Evolutionary conservation across 2,797 vertebrate species (phyloP).

Genomic region (Pseudochaenichthys georgianus): DNA sequence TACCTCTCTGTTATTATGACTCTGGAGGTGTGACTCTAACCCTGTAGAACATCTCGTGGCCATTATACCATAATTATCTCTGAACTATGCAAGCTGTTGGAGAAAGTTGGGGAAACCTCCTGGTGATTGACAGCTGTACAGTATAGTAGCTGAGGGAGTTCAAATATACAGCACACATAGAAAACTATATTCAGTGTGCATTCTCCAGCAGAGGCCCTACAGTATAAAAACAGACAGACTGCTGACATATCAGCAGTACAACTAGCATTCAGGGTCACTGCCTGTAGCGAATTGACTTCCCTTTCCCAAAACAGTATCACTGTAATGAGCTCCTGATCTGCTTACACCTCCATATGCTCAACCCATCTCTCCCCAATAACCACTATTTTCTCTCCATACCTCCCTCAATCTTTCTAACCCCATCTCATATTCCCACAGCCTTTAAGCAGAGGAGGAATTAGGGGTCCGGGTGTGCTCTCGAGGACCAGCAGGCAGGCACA

Average conservation of each 20-base stretch:
- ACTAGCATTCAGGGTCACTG: conserved; percentile 46
- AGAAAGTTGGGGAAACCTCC: conserved; percentile 2
- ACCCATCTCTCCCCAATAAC: conserved; percentile 10
- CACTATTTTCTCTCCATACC: conserved; percentile 1
- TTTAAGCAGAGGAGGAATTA: conserved; percentile 7
- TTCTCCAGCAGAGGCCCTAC: background rate
- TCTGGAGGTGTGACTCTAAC: background rate
- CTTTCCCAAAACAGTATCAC: conserved; percentile 46
- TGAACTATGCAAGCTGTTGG: background rate
- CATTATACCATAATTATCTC: background rate
- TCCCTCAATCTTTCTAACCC: background rate
- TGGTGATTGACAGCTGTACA: conserved; percentile 36
- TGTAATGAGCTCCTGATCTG: conserved; percentile 50
- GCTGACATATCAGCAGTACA: conserved; percentile 22
- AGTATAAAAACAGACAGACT: background rate
- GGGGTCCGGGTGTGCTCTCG: conserved; percentile 7
- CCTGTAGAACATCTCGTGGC: background rate
- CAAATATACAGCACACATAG: conserved; percentile 7
- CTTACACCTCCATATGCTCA: background rate
- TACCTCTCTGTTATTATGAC: background rate
- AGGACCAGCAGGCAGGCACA: conserved; percentile 37
- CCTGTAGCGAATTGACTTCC: conserved; percentile 33
- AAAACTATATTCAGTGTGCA: background rate
- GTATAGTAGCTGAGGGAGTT: background rate
- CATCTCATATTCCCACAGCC: conserved; percentile 28